A percentile compares a stretch with the other conserved stretches of the same genome.
Evolutionary conservation across 2,113 vertebrate species (phyloP).

Genomic region (Indicator indicator): DNA sequence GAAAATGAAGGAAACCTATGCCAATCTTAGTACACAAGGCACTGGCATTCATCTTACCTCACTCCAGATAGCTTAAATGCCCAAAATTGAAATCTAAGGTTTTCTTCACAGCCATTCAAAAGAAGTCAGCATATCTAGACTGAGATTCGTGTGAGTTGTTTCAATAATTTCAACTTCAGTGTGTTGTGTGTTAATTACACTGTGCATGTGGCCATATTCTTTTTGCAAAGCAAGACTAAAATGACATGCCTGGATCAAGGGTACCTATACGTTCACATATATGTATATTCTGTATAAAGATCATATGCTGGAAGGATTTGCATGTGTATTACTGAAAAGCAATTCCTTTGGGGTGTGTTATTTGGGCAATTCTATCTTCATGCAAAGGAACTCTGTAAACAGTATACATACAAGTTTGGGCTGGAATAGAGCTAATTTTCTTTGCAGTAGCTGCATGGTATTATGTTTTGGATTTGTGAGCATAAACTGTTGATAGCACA

Average conservation of each 20-base stretch:
- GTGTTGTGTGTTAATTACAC: neutral
- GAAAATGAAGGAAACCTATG: neutral
- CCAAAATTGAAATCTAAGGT: fast-evolving
- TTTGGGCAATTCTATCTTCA: neutral
- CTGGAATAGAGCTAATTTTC: neutral
- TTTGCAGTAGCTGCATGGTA: neutral
- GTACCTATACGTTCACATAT: neutral
- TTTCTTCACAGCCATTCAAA: neutral
- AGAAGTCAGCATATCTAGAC: neutral
- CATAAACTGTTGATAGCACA: neutral
- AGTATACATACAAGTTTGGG: neutral
- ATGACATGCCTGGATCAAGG: neutral
- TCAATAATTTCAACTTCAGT: neutral
- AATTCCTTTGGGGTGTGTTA: neutral
- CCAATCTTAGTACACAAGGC: neutral
- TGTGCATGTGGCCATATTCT: neutral
- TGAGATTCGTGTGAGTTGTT: neutral
- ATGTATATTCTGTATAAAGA: neutral
- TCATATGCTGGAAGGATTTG: neutral
- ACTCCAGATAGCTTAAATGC: neutral
- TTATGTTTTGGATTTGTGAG: neutral
- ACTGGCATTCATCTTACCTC: neutral
- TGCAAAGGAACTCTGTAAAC: neutral
- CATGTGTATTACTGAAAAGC: neutral
- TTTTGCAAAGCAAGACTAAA: neutral